Evolutionary conservation across 2,113 vertebrate species (phyloP).

Genomic region (Mustelus asterias): DNA sequence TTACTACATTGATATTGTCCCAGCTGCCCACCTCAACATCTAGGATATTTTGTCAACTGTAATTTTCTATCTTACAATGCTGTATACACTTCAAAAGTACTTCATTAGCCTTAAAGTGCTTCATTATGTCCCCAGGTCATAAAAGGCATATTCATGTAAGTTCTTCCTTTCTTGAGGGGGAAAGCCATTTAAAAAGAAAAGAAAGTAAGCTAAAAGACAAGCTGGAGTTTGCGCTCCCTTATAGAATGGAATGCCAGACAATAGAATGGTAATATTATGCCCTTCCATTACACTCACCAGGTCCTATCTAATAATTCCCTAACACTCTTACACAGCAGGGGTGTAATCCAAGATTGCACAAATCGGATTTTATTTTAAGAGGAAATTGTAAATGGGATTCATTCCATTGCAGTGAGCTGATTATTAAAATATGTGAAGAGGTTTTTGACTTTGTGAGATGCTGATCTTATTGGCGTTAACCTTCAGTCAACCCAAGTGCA

Average conservation of each 20-base stretch:
- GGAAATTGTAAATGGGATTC: background rate
- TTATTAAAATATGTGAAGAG: constrained; percentile 6
- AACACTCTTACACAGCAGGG: background rate
- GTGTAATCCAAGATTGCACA: background rate
- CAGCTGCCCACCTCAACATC: background rate
- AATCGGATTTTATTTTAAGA: background rate
- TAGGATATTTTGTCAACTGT: background rate
- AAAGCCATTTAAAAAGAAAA: background rate
- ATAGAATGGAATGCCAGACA: background rate
- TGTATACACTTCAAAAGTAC: background rate
- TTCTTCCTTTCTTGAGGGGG: background rate
- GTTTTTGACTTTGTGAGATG: constrained; percentile 13
- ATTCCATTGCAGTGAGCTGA: background rate
- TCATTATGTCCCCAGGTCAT: background rate
- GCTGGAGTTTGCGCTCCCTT: background rate
- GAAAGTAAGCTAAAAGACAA: background rate
- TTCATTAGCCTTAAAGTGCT: background rate
- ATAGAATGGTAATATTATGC: background rate
- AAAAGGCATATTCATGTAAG: no score
- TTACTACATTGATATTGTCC: background rate
- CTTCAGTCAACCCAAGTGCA: constrained; percentile 15
- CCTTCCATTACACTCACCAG: background rate
- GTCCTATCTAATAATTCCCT: background rate
- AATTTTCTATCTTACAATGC: background rate
- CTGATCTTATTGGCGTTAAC: constrained; percentile 34